These are phyloP conservation scores for Cydia strobilella DNA, from an alignment of 1,140 invertebrate species.

Conservation along the genomic window DNA sequence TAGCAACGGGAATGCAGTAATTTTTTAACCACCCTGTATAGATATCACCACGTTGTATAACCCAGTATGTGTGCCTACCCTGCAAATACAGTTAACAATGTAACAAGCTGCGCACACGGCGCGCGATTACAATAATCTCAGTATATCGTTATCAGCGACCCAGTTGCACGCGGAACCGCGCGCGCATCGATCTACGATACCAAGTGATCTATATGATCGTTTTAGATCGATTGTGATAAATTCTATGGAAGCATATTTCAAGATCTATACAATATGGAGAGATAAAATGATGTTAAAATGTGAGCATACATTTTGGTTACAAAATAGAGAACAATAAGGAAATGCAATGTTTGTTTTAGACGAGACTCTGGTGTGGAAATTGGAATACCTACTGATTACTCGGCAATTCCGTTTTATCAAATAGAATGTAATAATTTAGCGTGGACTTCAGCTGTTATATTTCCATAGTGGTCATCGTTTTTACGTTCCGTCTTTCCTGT, in stretches of 20 bases:
- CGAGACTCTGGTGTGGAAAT: no score
- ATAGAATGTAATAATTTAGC: no score
- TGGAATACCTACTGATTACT: no score
- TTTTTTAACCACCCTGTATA: no score
- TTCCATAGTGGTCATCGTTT: no score
- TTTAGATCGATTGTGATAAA: not conserved
- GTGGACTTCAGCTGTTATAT: no score
- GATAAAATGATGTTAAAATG: not conserved
- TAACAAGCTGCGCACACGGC: not conserved
- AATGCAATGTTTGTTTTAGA: not conserved
- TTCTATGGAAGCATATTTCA: constrained; percentile 8
- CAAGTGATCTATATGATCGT: constrained; percentile 4
- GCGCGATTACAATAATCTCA: constrained; percentile 1
- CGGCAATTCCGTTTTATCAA: no score
- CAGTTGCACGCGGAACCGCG: constrained; percentile 8
- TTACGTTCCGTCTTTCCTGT: no score
- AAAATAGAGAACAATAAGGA: not conserved
- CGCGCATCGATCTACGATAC: not conserved
- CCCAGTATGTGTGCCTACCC: no score
- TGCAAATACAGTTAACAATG: not conserved
- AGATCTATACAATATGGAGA: not conserved
- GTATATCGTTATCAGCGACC: constrained; percentile 3
- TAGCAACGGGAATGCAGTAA: no score
- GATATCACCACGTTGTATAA: no score
- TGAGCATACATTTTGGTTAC: not conserved